Evolutionary conservation across 2,888 invertebrate genomes (phyloP), one percentile per base, ranked within the genome.

Genomic region (Gisinianus flammeolus): DNA sequence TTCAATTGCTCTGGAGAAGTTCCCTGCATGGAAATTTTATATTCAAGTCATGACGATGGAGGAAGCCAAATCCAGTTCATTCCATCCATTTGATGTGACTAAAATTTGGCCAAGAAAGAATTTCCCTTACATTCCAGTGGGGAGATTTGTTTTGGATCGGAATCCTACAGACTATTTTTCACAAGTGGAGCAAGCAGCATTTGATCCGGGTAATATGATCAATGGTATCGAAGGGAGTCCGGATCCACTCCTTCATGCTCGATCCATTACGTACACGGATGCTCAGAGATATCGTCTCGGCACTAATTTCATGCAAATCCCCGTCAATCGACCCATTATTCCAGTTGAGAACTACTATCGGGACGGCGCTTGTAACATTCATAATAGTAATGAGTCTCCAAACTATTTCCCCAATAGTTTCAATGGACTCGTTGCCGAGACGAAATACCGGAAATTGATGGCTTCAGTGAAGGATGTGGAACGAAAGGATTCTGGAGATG

Each of bases 1-100:
- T 76, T 84, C 86, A n/a, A 88, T 88, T 64, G 87, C 86, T 12
- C 81, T 82, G 19, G 86, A 86, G 26, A 83, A 87, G 16, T 88
- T 85, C 80, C 89, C 89, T 0, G 82, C 86, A 0, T 90, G 89
- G 89, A 87, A 85, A 67, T 79, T 89, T n/a, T n/a, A n/a, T n/a
- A n/a, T n/a, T n/a, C n/a, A n/a, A 12, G 35, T 35, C 12, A 8
- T 35, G 35, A 35, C 35, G 35, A 12, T 8, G 86, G 86, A 81
- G 85, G 85, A 71, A n/a, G 73, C 73, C 19, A 33, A 62, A 5
- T 12, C 22, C 22, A 33, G 62, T 26, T 19, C 19, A 19, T 73
- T 16, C 12, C 24, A 73, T 35, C 67, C 52, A 5, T 76, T 76
- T 33, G 76, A 76, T 54, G 19, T 56, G 0, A 70, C 70, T 2